phyloP scores from a whole-genome alignment of 2,888 invertebrate species.

The Lasioglossum oenotherae region DNA sequence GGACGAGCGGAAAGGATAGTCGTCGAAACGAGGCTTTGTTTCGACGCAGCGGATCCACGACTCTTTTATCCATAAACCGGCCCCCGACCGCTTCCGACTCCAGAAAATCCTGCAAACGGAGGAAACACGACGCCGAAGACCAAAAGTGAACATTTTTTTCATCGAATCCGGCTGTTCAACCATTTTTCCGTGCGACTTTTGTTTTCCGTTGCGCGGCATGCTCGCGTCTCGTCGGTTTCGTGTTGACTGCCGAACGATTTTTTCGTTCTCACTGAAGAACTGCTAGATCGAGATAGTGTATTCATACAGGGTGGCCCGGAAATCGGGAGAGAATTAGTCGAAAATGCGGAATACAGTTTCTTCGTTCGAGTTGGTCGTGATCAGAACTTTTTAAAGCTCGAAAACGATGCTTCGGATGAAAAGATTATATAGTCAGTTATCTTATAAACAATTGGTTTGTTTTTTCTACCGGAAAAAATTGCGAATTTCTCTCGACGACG shows the following conservation, averaged over 20 bases:
- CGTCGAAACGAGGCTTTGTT: slow-evolving; percentile 13
- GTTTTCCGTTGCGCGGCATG: not conserved
- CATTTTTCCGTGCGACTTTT: not conserved
- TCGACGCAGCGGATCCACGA: slow-evolving; percentile 1
- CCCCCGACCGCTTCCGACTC: not conserved
- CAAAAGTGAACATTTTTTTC: not conserved
- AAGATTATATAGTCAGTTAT: too few relatives aligned
- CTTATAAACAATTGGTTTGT: too few relatives aligned
- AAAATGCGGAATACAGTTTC: too few relatives aligned
- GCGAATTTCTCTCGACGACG: too few relatives aligned
- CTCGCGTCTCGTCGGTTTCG: not conserved
- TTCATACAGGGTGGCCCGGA: too few relatives aligned
- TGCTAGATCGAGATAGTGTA: too few relatives aligned
- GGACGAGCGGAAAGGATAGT: not conserved
- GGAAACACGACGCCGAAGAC: not conserved
- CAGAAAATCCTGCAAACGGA: not conserved
- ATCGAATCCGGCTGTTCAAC: not conserved
- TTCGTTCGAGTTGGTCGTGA: too few relatives aligned
- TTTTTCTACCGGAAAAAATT: too few relatives aligned
- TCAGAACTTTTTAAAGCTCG: too few relatives aligned
- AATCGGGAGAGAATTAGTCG: too few relatives aligned
- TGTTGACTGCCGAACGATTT: not conserved
- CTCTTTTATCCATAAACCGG: slow-evolving; percentile 1
- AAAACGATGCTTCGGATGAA: too few relatives aligned
- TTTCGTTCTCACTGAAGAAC: not conserved